Percentiles rank a stretch among this genome's conserved stretches.
phyloP scores from a whole-genome alignment of 2,113 vertebrate species.

The Euleptes europaea region DNA sequence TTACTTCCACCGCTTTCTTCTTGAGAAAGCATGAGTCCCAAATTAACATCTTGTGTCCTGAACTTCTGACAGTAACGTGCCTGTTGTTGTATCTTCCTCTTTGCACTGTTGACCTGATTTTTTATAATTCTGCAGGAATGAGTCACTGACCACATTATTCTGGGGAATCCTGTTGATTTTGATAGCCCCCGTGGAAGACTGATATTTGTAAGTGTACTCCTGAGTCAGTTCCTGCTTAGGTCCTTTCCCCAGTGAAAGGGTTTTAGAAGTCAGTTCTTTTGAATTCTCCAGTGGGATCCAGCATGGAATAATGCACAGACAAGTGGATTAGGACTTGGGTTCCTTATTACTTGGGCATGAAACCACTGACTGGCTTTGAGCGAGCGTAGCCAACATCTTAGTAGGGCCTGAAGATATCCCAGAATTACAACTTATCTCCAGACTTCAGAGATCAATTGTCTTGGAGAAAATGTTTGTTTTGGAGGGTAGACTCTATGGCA shows the following conservation, averaged over 20 bases:
- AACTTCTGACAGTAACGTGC: not conserved
- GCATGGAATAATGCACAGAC: not conserved
- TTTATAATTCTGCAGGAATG: conserved; percentile 9
- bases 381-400: not conserved
- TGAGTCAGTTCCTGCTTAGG: not conserved
- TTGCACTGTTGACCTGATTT: not conserved
- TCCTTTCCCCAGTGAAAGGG: not conserved
- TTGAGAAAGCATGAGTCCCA: not conserved
- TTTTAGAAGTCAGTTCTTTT: not conserved
- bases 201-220: not conserved
- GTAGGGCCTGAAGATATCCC: no score
- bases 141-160: not conserved
- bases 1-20: not conserved
- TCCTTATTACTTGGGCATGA: not conserved
- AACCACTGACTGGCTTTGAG: not conserved
- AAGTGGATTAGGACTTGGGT: not conserved
- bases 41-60: not conserved
- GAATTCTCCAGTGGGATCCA: no score
- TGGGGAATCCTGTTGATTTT: not conserved
- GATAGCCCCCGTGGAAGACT: not conserved
- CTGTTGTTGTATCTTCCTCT: not conserved
- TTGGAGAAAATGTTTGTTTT: no score
- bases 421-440: no score
- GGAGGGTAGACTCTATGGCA: no score
- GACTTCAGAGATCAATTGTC: no score